These are phyloP conservation scores for Pangasius djambal DNA, from an alignment of 2,797 vertebrate species.

Conservation along the genomic window DNA sequence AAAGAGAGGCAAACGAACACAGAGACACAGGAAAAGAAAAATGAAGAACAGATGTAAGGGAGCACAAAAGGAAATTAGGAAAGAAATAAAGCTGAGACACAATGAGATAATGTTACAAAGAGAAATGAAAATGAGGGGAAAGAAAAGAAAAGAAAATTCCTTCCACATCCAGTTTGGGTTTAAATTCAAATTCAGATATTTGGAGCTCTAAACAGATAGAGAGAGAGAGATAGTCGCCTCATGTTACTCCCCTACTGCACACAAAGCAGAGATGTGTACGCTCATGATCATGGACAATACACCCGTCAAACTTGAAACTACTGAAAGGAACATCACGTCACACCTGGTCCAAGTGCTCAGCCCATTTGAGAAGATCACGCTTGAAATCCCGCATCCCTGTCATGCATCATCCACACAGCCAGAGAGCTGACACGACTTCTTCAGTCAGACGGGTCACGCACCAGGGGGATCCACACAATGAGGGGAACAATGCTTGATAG, in stretches of 20 bases:
- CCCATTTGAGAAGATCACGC: slow-evolving; percentile 6
- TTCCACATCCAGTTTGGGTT: not conserved
- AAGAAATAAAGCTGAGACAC: not conserved
- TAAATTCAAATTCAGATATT: not conserved
- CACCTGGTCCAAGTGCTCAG: not conserved
- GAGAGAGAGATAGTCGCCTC: not conserved
- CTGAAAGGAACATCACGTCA: slow-evolving; percentile 9
- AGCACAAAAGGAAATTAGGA: not conserved
- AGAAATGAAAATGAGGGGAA: no score
- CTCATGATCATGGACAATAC: not conserved
- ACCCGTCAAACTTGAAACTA: slow-evolving; percentile 4
- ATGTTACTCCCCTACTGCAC: not conserved
- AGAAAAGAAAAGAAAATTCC: not conserved
- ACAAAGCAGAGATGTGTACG: not conserved
- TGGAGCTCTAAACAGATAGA: not conserved
- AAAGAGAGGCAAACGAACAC: not conserved
- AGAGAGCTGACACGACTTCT: slow-evolving; percentile 22
- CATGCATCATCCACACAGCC: slow-evolving; percentile 14
- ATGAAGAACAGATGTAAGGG: not conserved
- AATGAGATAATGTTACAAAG: not conserved
- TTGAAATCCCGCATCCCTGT: slow-evolving; percentile 7
- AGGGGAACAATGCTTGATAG: slow-evolving; percentile 9
- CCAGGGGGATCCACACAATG: slow-evolving; percentile 17
- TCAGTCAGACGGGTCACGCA: slow-evolving; percentile 11
- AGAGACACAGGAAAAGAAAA: not conserved